phyloP scores from a whole-genome alignment of 2,797 vertebrate genomes.

The Chloroceryle inda region DNA sequence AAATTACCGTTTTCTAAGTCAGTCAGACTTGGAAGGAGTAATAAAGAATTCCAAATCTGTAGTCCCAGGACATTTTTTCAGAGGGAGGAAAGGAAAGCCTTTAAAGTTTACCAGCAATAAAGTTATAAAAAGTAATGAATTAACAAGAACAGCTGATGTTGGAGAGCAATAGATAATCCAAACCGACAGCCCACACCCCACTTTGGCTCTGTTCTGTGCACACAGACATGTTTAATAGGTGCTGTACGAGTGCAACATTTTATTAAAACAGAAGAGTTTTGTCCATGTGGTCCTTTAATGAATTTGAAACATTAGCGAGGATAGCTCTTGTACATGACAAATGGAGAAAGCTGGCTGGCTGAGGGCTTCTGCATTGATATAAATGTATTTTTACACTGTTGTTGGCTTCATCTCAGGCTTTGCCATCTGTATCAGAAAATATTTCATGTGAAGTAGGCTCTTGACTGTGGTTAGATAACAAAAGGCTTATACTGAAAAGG shows the following conservation, averaged over 20 bases:
- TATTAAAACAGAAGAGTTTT: not conserved
- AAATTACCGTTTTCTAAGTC: not conserved
- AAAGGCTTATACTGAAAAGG: slow-evolving; percentile 36
- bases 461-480: slow-evolving; percentile 34
- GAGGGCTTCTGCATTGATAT: not conserved
- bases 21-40: not conserved
- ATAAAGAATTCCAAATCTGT: not conserved
- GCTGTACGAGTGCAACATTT: not conserved
- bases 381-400: slow-evolving; percentile 47
- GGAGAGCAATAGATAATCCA: not conserved
- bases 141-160: not conserved
- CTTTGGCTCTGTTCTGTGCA: not conserved
- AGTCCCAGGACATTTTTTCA: not conserved
- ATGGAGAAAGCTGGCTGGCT: not conserved
- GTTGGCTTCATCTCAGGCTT: slow-evolving; percentile 31
- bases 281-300: not conserved
- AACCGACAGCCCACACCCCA: not conserved
- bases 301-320: not conserved
- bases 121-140: not conserved
- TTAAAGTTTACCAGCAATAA: not conserved
- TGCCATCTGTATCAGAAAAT: slow-evolving; percentile 67
- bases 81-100: not conserved
- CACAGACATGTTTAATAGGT: not conserved
- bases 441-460: slow-evolving; percentile 51
- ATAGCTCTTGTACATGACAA: not conserved